Conservation (phyloP, 2,113 vertebrate species). For the Eolophus roseicapilla region DNA sequence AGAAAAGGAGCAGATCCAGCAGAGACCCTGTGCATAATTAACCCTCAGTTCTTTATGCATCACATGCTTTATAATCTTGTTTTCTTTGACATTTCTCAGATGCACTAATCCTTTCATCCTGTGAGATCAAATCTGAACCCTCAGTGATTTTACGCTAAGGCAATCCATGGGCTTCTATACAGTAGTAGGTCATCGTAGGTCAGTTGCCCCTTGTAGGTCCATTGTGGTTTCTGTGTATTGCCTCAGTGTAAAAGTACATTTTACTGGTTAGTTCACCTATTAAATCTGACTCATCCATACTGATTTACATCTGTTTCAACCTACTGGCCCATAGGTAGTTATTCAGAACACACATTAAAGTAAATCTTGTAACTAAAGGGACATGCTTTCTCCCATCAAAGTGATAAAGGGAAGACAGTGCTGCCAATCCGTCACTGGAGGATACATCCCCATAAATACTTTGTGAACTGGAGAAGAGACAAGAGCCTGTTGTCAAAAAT, state of each 20-base stretch:
- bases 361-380: background rate
- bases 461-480: background rate
- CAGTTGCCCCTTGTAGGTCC: background rate
- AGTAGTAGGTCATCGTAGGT: background rate
- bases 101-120: slow-evolving; percentile 42
- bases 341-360: background rate
- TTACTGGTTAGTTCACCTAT: background rate
- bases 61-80: slow-evolving; percentile 52
- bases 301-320: background rate
- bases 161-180: background rate
- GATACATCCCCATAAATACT: background rate
- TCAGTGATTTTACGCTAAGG: slow-evolving; percentile 12
- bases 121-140: background rate
- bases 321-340: background rate
- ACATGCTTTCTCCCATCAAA: background rate
- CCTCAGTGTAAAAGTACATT: background rate
- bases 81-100: slow-evolving; percentile 47
- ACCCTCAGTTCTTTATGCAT: slow-evolving; percentile 18
- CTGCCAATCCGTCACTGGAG: background rate
- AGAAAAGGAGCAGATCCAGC: background rate
- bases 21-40: background rate
- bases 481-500: accelerated
- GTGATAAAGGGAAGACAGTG: background rate
- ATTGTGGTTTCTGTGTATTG: background rate
- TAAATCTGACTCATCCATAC: background rate